A percentile compares a stretch with the other conserved stretches of the same genome.
Evolutionary conservation across 2,888 invertebrate species (phyloP).

Genomic region (Conistra vaccinii): DNA sequence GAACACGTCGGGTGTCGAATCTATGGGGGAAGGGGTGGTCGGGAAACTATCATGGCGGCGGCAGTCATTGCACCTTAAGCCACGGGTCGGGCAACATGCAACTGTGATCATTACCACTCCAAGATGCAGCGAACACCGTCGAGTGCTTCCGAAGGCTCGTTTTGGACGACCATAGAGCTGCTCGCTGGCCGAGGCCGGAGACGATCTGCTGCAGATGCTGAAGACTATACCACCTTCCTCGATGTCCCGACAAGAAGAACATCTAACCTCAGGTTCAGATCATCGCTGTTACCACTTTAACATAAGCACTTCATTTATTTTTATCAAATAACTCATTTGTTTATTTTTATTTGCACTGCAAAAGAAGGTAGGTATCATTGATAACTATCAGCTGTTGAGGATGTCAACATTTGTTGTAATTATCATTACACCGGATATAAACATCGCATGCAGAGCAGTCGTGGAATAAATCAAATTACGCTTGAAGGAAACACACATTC

Average conservation of each 20-base stretch:
- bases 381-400: conserved; percentile 50
- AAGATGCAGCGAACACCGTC: conserved; percentile 85
- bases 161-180: conserved; percentile 92
- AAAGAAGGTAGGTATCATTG: neutral
- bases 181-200: conserved; percentile 89
- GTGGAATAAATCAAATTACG: conserved; percentile 30
- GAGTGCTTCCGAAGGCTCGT: conserved; percentile 87
- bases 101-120: conserved; percentile 60
- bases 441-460: conserved; percentile 32
- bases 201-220: conserved; percentile 85
- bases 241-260: conserved; percentile 75
- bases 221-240: conserved; percentile 73
- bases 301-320: neutral
- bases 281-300: conserved; percentile 26
- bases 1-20: conserved; percentile 82
- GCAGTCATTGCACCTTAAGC: conserved; percentile 88
- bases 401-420: conserved; percentile 28
- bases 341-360: conserved; percentile 19
- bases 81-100: conserved; percentile 82
- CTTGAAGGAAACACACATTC: conserved; percentile 31
- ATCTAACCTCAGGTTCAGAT: conserved; percentile 83
- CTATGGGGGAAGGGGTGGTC: conserved; percentile 80
- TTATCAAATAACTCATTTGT: neutral
- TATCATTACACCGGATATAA: conserved; percentile 21
- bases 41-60: conserved; percentile 77